phyloP scores from a whole-genome alignment of 2,797 vertebrate species.

The Carcharodon carcharias region DNA sequence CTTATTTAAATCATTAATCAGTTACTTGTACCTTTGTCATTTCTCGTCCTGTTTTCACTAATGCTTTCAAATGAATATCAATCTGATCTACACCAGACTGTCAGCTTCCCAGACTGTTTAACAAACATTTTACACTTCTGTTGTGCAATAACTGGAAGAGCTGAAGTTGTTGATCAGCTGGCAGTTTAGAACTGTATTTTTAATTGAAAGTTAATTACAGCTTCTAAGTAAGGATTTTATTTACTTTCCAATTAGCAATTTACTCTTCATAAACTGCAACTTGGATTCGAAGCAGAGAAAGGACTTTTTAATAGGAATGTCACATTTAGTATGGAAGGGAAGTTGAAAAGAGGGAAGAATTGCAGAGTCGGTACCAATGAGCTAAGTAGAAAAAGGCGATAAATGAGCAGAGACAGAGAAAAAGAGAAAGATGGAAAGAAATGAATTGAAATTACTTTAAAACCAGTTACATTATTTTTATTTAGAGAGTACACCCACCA shows the following conservation, averaged over 20 bases:
- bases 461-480: not conserved
- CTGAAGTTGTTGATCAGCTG: not conserved
- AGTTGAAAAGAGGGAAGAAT: not conserved
- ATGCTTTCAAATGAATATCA: slow-evolving; percentile 10
- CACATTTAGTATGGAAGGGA: not conserved
- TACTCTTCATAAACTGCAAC: not conserved
- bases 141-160: not conserved
- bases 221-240: not conserved
- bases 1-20: not conserved
- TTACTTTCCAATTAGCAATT: not conserved
- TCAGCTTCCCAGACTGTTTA: not conserved
- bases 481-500: not conserved
- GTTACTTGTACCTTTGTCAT: slow-evolving; percentile 1
- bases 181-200: not conserved
- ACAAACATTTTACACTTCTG: not conserved
- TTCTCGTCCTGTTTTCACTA: not conserved
- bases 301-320: not conserved
- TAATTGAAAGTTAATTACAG: not conserved
- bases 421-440: not conserved
- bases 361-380: not conserved
- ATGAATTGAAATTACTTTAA: not conserved
- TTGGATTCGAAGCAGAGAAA: not conserved
- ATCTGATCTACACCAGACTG: not conserved
- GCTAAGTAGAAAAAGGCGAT: not conserved
- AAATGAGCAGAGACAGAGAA: not conserved